phyloP scores from a whole-genome alignment of 2,797 vertebrate genomes.

The Tolypeutes matacus region DNA sequence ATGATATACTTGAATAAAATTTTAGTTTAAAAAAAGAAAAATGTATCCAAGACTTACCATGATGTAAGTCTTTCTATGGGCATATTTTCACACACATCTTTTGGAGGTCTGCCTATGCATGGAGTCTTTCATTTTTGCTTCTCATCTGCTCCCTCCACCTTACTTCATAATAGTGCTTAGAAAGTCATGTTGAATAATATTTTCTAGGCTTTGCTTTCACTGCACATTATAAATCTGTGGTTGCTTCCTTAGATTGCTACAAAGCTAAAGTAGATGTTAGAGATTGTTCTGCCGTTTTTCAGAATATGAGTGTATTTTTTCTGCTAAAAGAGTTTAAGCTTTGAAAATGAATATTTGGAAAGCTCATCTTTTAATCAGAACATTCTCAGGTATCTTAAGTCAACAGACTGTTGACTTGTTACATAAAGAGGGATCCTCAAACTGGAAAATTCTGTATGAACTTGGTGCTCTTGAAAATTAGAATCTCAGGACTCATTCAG shows the following conservation, averaged over 20 bases:
- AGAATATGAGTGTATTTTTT: neutral
- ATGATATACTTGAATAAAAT: too few species aligned
- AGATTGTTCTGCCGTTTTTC: neutral
- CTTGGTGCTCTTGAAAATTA: too few species aligned
- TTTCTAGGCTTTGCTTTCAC: too few species aligned
- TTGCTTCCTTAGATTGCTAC: neutral
- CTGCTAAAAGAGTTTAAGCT: neutral
- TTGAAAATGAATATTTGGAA: neutral
- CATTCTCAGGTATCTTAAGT: too few species aligned
- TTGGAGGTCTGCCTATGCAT: neutral
- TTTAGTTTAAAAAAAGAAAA: too few species aligned
- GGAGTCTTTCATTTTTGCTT: neutral
- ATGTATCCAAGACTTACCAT: neutral
- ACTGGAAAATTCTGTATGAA: too few species aligned
- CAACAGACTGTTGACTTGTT: too few species aligned
- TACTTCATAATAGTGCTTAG: too few species aligned
- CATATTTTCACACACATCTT: neutral
- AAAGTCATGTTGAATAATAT: too few species aligned
- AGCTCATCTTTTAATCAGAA: neutral
- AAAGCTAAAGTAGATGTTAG: neutral
- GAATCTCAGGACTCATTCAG: too few species aligned
- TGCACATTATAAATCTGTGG: neutral
- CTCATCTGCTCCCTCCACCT: too few species aligned
- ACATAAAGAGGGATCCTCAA: too few species aligned
- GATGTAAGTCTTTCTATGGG: neutral